Evolutionary conservation across 1,140 invertebrate genomes (phyloP).

Genomic region (Anagrus nilaparvatae): DNA sequence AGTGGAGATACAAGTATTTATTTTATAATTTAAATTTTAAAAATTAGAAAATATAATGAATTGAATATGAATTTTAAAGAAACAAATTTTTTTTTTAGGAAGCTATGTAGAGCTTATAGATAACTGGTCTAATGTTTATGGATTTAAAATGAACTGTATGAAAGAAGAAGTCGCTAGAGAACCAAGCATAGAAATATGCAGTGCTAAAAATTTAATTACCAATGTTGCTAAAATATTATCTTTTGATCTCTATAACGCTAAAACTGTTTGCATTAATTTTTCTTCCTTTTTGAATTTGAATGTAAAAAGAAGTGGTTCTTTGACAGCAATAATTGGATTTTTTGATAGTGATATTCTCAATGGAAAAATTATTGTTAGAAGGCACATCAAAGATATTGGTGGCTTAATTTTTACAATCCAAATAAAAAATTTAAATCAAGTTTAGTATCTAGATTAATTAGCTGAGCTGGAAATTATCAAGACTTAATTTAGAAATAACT

Average conservation of each 20-base stretch:
- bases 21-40: neutral
- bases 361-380: constrained; percentile 53
- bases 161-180: constrained; percentile 80
- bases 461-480: constrained; percentile 14
- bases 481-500: neutral
- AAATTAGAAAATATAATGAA: constrained; percentile 1
- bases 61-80: constrained; percentile 2
- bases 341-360: constrained; percentile 66
- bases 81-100: constrained; percentile 37
- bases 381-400: constrained; percentile 48
- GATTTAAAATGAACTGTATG: constrained; percentile 94
- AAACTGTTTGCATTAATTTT: constrained; percentile 72
- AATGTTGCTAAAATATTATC: constrained; percentile 52
- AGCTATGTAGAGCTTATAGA: constrained; percentile 62
- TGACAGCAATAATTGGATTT: constrained; percentile 86
- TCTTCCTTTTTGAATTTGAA: constrained; percentile 63
- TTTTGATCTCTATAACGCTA: constrained; percentile 75
- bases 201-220: constrained; percentile 67
- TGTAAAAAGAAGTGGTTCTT: constrained; percentile 56
- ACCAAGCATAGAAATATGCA: constrained; percentile 79
- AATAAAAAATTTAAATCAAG: constrained; percentile 34
- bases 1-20: constrained; percentile 73
- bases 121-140: constrained; percentile 96
- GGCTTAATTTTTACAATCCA: constrained; percentile 47
- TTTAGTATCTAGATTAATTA: constrained; percentile 35